Evolutionary conservation across 2,888 invertebrate genomes (phyloP), one percentile per base, ranked within the genome.

Genomic region (Idaea aversata): DNA sequence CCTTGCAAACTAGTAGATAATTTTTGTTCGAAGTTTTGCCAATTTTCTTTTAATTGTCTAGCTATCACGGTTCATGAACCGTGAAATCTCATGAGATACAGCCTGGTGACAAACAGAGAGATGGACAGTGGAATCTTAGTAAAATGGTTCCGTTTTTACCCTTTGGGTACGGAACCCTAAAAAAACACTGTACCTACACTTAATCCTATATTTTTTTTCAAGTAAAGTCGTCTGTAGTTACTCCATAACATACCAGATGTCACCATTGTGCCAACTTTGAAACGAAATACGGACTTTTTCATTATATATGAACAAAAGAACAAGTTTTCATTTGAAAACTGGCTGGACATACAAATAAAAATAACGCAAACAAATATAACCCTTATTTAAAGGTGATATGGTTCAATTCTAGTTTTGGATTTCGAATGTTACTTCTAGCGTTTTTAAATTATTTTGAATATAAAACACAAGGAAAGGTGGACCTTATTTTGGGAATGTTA

Each of bases 241-340:
- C 13, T 47, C 47, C 47, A 47, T 10, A 47, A 47, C 47, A 47
- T 10, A 13, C 47, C 47, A 47, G 47, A 47, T 47, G 47, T 47
- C 47, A 47, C 61, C 38, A 47, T 61, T 61, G 61, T 61, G n/a
- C 3, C 16, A 61, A 61, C 38, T 61, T 61, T 47, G 38, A 61
- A 61, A 36, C 47, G 47, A 47, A 61, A 61, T 47, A 34, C 61
- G 38, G 61, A 38, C 61, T 16, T 61, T 25, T 61, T 61, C 61
- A 38, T 61, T 61, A 61, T 47, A 61, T 47, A 61, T 61, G 25
- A 61, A 61, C 36, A 25, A 47, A 10, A 61, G 38, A 38, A 61
- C 38, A 47, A 47, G 13, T 47, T 47, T 47, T 47, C 13, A 47
- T 13, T 13, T 47, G 47, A 13, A 47, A 47, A 47, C 47, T 47